Base-by-base conservation (phyloP, 2,888 invertebrate species). In the Campoletis raptor region DNA sequence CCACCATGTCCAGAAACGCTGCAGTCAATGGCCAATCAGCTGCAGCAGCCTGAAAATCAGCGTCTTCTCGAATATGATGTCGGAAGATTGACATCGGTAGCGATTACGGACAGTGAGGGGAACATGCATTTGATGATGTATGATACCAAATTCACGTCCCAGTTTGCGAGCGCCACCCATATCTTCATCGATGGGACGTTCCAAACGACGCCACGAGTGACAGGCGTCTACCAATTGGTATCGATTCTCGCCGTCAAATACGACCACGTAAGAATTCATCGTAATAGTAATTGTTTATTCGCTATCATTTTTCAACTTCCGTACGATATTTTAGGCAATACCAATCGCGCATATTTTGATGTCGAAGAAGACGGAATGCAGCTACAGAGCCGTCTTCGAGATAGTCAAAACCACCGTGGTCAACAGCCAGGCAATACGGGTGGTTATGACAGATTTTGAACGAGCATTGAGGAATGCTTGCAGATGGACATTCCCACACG, bases 181-280 rank as follows among this genome's bases (percentile, higher is more conserved):
- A 4, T 85, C 7, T 85, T 85, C 15, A 74, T 85, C 24, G 82
- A 85, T 30, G 85, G 57, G 4, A 85, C 85, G 24, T 85, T 82
- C 70, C 73, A 82, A 45, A 76, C 74, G 18, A 76, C 81, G 8
- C 81, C 85, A 2, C 67, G 30, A 30, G 30, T 30, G 30, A 30
- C 2, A 30, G 30, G 30, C 30, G 30, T 30, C 2, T 30, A 30
- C 18, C 85, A 85, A 40, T 61, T 85, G 10, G 36, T 85, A n/a
- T 64, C 72, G 15, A 15, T 85, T 18, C 48, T 85, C 30, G 84
- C 48, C 45, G 48, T 77, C 48, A 66, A 30, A 9, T 54, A 67
- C 21, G 42, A 79, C 48, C 79, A 79, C 57, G 79, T 79, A 24
- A 79, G 45, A n/a, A 57, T 57, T 18, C 57, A 57, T n/a, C n/a